These are phyloP conservation scores for Chrysina gloriosa DNA, from an alignment of 2,888 invertebrate species.

Conservation along the genomic window DNA sequence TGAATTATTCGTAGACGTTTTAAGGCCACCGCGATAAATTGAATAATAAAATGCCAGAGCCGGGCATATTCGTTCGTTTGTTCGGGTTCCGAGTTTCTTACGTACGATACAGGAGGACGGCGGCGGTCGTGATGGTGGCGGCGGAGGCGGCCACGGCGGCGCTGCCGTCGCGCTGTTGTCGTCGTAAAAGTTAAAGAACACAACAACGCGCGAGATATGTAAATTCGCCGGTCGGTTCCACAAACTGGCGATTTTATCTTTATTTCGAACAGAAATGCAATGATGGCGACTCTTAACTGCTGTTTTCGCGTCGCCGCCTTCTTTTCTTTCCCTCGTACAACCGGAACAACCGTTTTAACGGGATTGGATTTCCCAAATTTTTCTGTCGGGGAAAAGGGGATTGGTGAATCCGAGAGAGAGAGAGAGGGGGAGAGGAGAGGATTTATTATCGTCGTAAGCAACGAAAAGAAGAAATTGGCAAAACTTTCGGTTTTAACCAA, in stretches of 20 bases:
- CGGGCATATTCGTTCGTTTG: neutral
- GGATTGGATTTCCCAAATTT: too few species aligned
- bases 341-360: too few species aligned
- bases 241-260: slow-evolving; percentile 2
- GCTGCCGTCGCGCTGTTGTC: slow-evolving; percentile 12
- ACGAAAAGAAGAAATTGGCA: too few species aligned
- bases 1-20: slow-evolving; percentile 40
- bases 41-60: slow-evolving; percentile 39
- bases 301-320: too few species aligned
- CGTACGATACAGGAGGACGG: neutral
- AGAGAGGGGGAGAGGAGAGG: too few species aligned
- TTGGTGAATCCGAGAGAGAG: too few species aligned
- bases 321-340: neutral
- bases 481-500: too few species aligned
- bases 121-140: neutral
- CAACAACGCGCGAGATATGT: slow-evolving; percentile 11
- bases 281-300: slow-evolving; percentile 1
- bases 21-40: slow-evolving; percentile 39
- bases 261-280: neutral
- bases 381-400: too few species aligned
- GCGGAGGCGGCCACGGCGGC: neutral
- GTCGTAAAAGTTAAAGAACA: slow-evolving; percentile 27
- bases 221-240: slow-evolving; percentile 10
- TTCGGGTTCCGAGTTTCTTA: too few species aligned
- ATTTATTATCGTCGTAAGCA: too few species aligned